Evolutionary conservation across 2,888 invertebrate species (phyloP).

Genomic region (Lasius fuliginosus): DNA sequence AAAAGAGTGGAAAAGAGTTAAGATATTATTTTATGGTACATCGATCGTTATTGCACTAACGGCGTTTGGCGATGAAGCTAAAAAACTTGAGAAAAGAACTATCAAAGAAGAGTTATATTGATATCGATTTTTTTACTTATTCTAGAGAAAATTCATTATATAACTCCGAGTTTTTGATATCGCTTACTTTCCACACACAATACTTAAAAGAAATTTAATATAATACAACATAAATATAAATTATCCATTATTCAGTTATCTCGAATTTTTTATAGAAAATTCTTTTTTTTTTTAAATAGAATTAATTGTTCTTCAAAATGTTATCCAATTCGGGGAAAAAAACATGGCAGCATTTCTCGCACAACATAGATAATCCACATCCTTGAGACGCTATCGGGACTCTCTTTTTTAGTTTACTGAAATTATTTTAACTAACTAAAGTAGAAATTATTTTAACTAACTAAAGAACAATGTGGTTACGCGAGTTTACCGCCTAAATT

Average conservation of each 20-base stretch:
- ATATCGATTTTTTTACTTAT: neutral
- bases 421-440: constrained; percentile 41
- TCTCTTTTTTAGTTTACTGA: constrained; percentile 17
- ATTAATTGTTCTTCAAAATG: neutral
- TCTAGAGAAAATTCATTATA: neutral
- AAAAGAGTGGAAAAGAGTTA: no score
- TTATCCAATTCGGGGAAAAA: neutral
- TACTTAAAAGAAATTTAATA: neutral
- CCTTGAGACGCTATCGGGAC: neutral
- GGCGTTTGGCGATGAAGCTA: neutral
- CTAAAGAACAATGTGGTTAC: constrained; percentile 60
- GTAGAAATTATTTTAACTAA: constrained; percentile 32
- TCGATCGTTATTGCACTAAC: neutral
- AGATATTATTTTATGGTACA: neutral
- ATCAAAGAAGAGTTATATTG: neutral
- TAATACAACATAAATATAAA: neutral
- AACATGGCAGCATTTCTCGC: neutral
- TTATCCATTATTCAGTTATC: neutral
- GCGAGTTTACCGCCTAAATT: constrained; percentile 67
- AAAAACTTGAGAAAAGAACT: neutral
- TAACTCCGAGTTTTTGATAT: neutral
- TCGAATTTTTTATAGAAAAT: neutral
- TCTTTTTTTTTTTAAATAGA: neutral
- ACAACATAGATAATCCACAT: constrained; percentile 1
- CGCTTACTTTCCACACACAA: neutral